Base-by-base conservation (phyloP, 2,888 invertebrate genomes). In the Merodon equestris region DNA sequence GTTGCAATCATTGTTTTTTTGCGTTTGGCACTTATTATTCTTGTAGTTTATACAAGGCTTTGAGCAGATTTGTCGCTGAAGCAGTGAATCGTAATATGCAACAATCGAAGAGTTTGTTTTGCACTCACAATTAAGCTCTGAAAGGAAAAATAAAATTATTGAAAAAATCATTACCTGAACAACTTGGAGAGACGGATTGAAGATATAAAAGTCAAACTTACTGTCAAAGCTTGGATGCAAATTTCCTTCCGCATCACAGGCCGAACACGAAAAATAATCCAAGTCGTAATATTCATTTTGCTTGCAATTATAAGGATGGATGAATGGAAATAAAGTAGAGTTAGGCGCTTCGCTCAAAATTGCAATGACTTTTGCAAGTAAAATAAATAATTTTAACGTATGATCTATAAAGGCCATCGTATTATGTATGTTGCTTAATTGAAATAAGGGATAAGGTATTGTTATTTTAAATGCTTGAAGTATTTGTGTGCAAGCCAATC, bases 91-190 rank as follows among this genome's bases (percentile, higher is more conserved):
- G 61, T 86, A 89, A 12, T 86, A 79, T 15, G 83, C 67, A 40
- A 83, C 45, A 36, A 71, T 70, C 2, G 75, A 63, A 27, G 83
- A 72, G 9, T 81, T 83, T 4, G 50, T 19, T 58, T 90, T 86
- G 81, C 91, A 91, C 58, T 85, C 83, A 81, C 91, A 91, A 13
- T 85, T 83, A 64, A 90, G 85, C 75, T 87, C 91, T 91, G 48
- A 60, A 72, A 74, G 67, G 48, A n/a, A 17, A 9, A 10, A 34
- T 18, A 12, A 76, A 27, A 7, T 27, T 27, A 27, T 27, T 27
- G 7, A 4, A n/a, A n/a, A n/a, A n/a, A n/a, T n/a, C n/a, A n/a
- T n/a, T n/a, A n/a, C n/a, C n/a, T n/a, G n/a, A n/a, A n/a, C n/a
- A n/a, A n/a, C n/a, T n/a, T n/a, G n/a, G n/a, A n/a, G n/a, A n/a